Percentiles rank a stretch among this genome's conserved stretches.
Evolutionary conservation across 2,113 vertebrate genomes (phyloP).

Genomic region (Callipepla squamata): DNA sequence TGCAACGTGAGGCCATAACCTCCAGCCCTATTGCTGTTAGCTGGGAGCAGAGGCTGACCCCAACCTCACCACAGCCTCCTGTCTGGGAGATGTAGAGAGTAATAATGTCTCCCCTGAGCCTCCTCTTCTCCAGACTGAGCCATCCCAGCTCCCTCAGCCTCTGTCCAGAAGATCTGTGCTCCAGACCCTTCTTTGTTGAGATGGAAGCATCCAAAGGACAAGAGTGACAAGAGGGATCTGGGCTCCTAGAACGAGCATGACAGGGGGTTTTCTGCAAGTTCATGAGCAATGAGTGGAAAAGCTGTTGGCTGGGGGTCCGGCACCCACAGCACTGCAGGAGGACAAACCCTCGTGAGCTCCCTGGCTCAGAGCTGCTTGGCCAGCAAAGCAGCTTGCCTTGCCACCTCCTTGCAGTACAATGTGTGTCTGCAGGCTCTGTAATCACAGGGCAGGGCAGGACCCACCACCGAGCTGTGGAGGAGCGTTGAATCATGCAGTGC

Average conservation of each 20-base stretch:
- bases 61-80: too few relatives aligned
- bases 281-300: neutral
- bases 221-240: neutral
- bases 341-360: neutral
- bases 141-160: too few relatives aligned
- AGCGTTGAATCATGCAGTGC: neutral
- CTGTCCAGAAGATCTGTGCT: too few relatives aligned
- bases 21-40: too few relatives aligned
- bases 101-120: too few relatives aligned
- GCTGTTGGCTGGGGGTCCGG: neutral
- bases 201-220: neutral
- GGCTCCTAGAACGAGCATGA: neutral
- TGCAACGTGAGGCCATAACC: too few relatives aligned
- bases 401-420: fast-evolving
- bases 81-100: too few relatives aligned
- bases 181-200: neutral
- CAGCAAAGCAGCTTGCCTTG: neutral
- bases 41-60: too few relatives aligned
- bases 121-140: too few relatives aligned
- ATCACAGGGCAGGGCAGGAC: neutral
- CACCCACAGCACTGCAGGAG: too few relatives aligned
- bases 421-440: neutral
- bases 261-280: neutral
- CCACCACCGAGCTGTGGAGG: neutral
- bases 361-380: neutral